A percentile compares a stretch with the other conserved stretches of the same genome.
phyloP scores from a whole-genome alignment of 2,113 vertebrate genomes.

The Alligator mississippiensis region DNA sequence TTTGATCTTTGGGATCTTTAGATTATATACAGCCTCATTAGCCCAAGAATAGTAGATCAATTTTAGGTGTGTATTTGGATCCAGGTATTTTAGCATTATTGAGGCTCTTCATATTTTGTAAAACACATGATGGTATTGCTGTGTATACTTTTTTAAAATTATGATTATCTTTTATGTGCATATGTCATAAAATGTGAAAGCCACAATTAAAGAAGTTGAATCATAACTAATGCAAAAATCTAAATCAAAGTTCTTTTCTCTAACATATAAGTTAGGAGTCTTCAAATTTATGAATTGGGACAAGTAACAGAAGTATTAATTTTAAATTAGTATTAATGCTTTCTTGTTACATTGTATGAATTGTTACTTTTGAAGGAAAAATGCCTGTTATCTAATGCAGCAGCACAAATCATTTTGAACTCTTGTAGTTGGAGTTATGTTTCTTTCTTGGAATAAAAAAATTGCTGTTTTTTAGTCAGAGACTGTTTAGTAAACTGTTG shows the following conservation, averaged over 20 bases:
- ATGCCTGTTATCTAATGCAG: neutral
- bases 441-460: neutral
- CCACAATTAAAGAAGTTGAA: neutral
- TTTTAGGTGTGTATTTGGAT: neutral
- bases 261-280: no score
- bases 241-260: neutral
- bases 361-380: rapidly evolving
- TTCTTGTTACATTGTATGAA: neutral
- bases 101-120: neutral
- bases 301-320: neutral
- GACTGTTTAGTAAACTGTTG: neutral
- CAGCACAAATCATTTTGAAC: neutral
- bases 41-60: neutral
- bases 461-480: neutral
- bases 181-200: neutral
- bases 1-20: neutral
- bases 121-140: neutral
- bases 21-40: neutral
- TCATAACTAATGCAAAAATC: neutral
- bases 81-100: neutral
- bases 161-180: no score
- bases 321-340: neutral
- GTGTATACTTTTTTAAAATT: neutral
- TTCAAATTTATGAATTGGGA: neutral
- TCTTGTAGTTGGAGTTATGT: neutral